Evolutionary conservation across 1,140 invertebrate species (phyloP).

Genomic region (Plodia interpunctella): DNA sequence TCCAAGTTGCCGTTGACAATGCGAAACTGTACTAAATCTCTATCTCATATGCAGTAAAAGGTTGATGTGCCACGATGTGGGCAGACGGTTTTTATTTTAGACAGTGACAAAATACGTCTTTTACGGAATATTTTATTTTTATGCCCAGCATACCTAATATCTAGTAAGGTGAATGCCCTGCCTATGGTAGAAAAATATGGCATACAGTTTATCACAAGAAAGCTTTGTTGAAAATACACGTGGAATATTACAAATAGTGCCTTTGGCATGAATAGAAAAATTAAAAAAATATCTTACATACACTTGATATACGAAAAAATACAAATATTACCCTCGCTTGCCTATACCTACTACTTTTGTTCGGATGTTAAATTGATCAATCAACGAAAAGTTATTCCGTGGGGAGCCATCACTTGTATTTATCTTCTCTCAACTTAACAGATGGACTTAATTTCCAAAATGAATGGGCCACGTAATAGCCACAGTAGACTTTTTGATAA

Average conservation of each 20-base stretch:
- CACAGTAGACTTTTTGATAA: not conserved
- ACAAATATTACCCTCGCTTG: not conserved
- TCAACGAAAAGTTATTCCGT: conserved; percentile 1
- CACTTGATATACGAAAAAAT: too few species aligned
- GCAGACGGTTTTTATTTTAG: not conserved
- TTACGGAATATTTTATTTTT: not conserved
- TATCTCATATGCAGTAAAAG: conserved; percentile 1
- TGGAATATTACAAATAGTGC: not conserved
- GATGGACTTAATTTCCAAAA: conserved; percentile 6
- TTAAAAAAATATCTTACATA: too few species aligned
- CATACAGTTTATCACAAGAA: not conserved
- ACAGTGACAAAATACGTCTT: conserved; percentile 2
- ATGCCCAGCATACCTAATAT: not conserved
- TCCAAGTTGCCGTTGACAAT: not conserved
- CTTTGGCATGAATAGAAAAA: not conserved
- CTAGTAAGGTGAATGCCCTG: not conserved
- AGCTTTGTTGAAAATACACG: not conserved
- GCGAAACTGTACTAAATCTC: not conserved
- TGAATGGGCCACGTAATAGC: not conserved
- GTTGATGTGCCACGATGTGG: not conserved
- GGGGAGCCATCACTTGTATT: conserved; percentile 3
- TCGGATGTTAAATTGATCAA: not conserved
- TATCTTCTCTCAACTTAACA: not conserved
- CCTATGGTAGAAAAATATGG: not conserved
- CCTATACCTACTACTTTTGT: not conserved